phyloP scores from a whole-genome alignment of 2,113 vertebrate species.

The Amphiprion ocellaris region DNA sequence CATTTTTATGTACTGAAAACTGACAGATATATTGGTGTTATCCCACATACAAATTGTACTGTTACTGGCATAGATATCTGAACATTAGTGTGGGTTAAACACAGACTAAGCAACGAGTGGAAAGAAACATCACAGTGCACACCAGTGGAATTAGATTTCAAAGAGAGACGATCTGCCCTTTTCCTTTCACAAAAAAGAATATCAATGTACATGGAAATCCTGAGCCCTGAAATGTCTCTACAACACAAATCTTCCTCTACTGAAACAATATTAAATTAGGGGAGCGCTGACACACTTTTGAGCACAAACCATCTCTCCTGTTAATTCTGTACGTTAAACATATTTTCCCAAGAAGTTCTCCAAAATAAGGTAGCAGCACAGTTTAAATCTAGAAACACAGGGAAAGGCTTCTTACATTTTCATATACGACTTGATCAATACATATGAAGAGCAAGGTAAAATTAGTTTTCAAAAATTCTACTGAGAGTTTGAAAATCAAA shows the following conservation, averaged over 20 bases:
- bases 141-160: constrained; percentile 19
- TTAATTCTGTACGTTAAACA: constrained; percentile 70
- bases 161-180: neutral
- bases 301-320: constrained; percentile 24
- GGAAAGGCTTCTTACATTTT: neutral
- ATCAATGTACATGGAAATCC: constrained; percentile 10
- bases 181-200: constrained; percentile 1
- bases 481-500: neutral
- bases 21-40: neutral
- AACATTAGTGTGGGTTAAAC: constrained; percentile 39
- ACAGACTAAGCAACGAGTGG: neutral
- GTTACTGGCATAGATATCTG: constrained; percentile 22
- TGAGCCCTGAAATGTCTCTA: constrained; percentile 43
- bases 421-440: constrained; percentile 4
- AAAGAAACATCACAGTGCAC: constrained; percentile 32
- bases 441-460: neutral
- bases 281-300: constrained; percentile 2
- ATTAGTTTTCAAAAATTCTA: neutral
- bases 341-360: constrained; percentile 48
- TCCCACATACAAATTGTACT: constrained; percentile 24
- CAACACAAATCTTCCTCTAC: constrained; percentile 13
- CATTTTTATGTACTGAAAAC: constrained; percentile 16
- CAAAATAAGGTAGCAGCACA: constrained; percentile 63
- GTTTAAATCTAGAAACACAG: constrained; percentile 51
- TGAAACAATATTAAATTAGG: constrained; percentile 32